phyloP scores from a whole-genome alignment of 2,888 invertebrate species.

The Molorchus minor region DNA sequence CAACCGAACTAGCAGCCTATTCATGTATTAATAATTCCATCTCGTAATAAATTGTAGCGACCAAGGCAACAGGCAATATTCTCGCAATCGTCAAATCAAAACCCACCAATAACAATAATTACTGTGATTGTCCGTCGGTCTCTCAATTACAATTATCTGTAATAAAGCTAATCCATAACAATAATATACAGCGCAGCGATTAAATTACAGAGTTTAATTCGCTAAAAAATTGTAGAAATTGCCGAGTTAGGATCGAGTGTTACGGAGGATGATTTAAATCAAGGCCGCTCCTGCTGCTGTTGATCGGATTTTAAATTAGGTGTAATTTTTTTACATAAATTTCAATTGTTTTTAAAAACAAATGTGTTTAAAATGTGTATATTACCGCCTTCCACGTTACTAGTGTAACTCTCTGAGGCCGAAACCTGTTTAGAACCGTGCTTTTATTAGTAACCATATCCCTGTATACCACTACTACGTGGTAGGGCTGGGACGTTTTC shows the following conservation, averaged over 20 bases:
- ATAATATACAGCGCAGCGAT: conserved; percentile 11
- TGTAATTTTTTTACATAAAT: background rate
- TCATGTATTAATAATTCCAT: too few relatives aligned
- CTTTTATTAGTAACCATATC: too few relatives aligned
- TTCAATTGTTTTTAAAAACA: too few relatives aligned
- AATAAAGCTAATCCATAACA: conserved; percentile 16
- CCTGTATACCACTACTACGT: too few relatives aligned
- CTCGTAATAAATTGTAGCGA: too few relatives aligned
- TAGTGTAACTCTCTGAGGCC: too few relatives aligned
- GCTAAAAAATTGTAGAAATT: conserved; percentile 12
- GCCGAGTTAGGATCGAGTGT: conserved; percentile 2
- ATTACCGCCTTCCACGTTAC: too few relatives aligned
- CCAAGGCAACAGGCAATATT: background rate
- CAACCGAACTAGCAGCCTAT: too few relatives aligned
- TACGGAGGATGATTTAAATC: background rate
- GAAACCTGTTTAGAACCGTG: too few relatives aligned
- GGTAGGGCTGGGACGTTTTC: too few relatives aligned
- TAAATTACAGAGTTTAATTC: conserved; percentile 15
- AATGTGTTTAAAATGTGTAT: too few relatives aligned
- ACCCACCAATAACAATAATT: conserved; percentile 20
- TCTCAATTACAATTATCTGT: conserved; percentile 18
- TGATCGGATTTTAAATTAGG: background rate
- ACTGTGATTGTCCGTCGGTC: conserved; percentile 13
- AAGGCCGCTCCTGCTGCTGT: background rate
- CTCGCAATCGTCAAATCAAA: background rate